Conservation (phyloP, 2,888 invertebrate genomes). For the Eutolmus rufibarbis region DNA sequence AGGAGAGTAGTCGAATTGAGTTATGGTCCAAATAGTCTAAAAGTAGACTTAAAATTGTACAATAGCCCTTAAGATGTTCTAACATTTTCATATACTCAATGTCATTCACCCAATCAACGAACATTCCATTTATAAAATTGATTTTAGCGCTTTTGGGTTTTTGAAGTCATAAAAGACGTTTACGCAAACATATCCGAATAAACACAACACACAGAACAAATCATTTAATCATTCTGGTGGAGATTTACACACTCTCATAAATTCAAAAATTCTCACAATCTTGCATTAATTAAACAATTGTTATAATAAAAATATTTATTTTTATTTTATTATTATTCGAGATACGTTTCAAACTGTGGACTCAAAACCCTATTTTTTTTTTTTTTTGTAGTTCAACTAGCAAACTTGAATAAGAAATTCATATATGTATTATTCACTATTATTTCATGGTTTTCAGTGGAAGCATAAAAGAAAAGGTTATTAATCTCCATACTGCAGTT, state of each 20-base stretch:
- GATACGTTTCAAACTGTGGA: background rate
- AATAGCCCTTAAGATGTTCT: background rate
- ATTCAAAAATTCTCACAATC: background rate
- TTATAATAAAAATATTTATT: no score
- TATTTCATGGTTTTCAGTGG: no score
- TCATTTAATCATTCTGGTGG: background rate
- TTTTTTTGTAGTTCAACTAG: background rate
- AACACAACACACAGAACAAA: background rate
- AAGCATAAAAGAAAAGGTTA: no score
- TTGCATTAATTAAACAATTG: no score
- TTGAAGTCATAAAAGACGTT: background rate
- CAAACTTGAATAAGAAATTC: no score
- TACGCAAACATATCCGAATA: background rate
- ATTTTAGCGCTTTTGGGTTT: background rate
- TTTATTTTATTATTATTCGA: background rate
- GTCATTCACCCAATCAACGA: background rate
- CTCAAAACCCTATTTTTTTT: no score
- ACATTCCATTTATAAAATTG: background rate
- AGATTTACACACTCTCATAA: background rate
- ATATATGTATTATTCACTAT: no score
- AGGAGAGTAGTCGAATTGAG: background rate
- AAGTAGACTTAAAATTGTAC: background rate
- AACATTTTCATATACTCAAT: background rate
- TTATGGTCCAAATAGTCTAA: background rate
- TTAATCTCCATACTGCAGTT: no score